Evolutionary conservation across 2,113 vertebrate species (phyloP).

Genomic region (Pseudolaguvia tuberculata): DNA sequence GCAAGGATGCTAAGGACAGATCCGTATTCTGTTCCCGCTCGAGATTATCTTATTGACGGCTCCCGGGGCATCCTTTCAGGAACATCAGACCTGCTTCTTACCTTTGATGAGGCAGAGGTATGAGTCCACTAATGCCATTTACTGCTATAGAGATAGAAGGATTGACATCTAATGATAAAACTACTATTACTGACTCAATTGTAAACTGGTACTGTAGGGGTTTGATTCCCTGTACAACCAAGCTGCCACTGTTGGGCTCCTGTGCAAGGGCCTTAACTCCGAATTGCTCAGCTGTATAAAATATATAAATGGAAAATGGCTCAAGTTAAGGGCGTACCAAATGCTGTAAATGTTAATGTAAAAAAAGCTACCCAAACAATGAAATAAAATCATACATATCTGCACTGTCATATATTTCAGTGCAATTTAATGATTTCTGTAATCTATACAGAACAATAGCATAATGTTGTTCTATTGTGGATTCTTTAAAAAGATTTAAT

Average conservation of each 20-base stretch:
- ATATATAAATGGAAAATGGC: too few species aligned
- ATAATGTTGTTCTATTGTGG: too few species aligned
- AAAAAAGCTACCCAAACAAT: not conserved
- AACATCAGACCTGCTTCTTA: constrained; percentile 93
- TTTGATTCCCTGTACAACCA: too few species aligned
- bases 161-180: not conserved
- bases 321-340: too few species aligned
- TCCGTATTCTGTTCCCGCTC: constrained; percentile 95
- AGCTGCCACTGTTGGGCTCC: too few species aligned
- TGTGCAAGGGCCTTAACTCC: too few species aligned
- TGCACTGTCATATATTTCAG: not conserved
- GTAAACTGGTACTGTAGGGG: not conserved
- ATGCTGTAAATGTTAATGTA: too few species aligned
- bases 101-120: constrained; percentile 98
- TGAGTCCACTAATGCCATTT: not conserved
- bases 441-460: too few species aligned
- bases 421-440: not conserved
- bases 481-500: not conserved
- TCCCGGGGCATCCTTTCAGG: constrained; percentile 95
- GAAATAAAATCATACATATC: not conserved
- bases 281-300: too few species aligned
- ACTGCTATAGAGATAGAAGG: not conserved
- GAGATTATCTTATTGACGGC: constrained; percentile 95
- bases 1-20: constrained; percentile 94
- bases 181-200: not conserved